Conservation (phyloP, 1,140 invertebrate genomes). For the Melitaea cinxia region DNA sequence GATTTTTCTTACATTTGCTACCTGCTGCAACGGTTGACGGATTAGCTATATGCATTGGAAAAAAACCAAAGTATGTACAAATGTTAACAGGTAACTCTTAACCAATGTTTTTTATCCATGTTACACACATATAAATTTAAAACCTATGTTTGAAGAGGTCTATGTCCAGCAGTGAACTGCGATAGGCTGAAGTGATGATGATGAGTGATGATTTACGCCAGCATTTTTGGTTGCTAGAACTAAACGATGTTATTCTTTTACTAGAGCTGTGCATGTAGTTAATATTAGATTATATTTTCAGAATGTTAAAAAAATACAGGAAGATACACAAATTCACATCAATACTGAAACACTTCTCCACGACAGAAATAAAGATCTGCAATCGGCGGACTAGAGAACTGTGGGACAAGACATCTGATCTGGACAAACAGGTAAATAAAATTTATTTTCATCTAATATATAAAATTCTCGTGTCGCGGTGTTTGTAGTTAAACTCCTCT, state of each 20-base stretch:
- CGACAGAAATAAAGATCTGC: constrained; percentile 86
- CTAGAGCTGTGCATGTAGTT: not conserved
- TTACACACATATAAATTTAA: too few relatives aligned
- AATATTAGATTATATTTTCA: constrained; percentile 40
- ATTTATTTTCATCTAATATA: not conserved
- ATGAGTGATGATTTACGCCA: too few relatives aligned
- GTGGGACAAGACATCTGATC: constrained; percentile 50
- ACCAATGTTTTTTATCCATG: too few relatives aligned
- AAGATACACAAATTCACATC: constrained; percentile 89
- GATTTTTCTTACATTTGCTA: constrained; percentile 84
- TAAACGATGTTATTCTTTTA: not conserved
- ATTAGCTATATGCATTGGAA: constrained; percentile 83
- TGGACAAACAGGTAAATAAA: constrained; percentile 50
- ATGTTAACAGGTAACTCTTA: too few relatives aligned
- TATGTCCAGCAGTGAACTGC: too few relatives aligned
- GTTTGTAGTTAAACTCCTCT: too few relatives aligned
- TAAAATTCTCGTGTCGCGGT: too few relatives aligned
- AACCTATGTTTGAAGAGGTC: too few relatives aligned
- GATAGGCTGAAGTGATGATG: too few relatives aligned
- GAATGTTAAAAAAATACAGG: constrained; percentile 86
- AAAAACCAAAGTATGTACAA: constrained; percentile 84
- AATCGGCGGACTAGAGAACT: constrained; percentile 83
- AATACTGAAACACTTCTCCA: constrained; percentile 88
- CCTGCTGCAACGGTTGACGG: constrained; percentile 87
- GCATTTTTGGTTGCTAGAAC: too few relatives aligned